Base-by-base conservation (phyloP, 2,113 vertebrate genomes). In the Tachysurus fulvidraco region DNA sequence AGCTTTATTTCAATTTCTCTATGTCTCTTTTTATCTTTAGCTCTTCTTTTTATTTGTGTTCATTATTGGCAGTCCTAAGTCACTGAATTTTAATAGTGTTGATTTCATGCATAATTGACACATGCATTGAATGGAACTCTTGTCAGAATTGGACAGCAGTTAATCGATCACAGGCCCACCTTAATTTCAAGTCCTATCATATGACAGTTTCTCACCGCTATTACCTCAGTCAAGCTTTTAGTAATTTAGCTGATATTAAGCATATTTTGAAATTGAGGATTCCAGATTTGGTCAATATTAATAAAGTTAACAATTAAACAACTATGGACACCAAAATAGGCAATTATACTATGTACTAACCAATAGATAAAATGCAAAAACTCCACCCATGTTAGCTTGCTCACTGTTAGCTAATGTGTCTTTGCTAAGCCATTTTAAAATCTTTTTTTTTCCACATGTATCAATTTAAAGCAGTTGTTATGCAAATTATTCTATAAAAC, bases 1-100 rank as follows among this genome's bases (percentile, higher is more conserved):
- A 86, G 17, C 82, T 62, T 86, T 88, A 62, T 54, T 57, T 91
- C 82, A 81, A 25, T 67, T 85, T 88, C 78, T 89, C 82, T 83
- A 79, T 84, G 84, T 85, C 79, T 85, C 41, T 81, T 19, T 30
- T 60, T 54, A 13, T 69, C 64, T 50, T 78, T 79, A 76, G 14
- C 7, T 64, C 9, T 46, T 14, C 46, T 78, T 64, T 57, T 16
- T 59, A 54, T 52, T 55, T 83, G n/a, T 54, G 55, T 46, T 76
- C 60, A 28, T 84, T 83, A 79, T 9, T 54, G 46, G 4, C 74
- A 77, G 8, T 77, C 74, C 25, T 28, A 28, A n/a, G 16, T 28
- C 16, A 16, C 74, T 28, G n/a, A 76, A 76, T 54, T 25, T 14
- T 77, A 77, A 54, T 28, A 28, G 74, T 52, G 74, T 77, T 54